Evolutionary conservation across 1,140 invertebrate genomes (phyloP).

Genomic region (Gryon sp.): DNA sequence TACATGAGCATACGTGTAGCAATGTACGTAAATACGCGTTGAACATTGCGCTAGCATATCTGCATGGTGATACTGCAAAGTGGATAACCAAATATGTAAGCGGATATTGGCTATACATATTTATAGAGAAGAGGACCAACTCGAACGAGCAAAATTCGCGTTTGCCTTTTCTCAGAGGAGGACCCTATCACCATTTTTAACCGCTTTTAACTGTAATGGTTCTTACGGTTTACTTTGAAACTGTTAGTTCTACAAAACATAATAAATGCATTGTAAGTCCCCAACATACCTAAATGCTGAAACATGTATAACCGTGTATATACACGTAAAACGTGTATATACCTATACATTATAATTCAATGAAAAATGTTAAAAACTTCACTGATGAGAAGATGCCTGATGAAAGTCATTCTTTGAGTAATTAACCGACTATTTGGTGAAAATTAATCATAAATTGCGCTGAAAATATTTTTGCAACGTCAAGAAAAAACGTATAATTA

Average conservation of each 20-base stretch:
- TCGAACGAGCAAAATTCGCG: constrained; percentile 28
- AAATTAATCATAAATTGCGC: constrained; percentile 37
- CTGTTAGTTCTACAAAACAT: constrained; percentile 49
- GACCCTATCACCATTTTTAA: constrained; percentile 61
- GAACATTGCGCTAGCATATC: constrained; percentile 56
- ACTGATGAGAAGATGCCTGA: background rate
- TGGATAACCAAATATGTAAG: constrained; percentile 71
- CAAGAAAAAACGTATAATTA: constrained; percentile 11
- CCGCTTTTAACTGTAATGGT: constrained; percentile 60
- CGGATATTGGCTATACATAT: constrained; percentile 77
- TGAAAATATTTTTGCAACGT: constrained; percentile 5
- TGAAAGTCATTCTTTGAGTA: constrained; percentile 27
- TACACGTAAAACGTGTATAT: constrained; percentile 43
- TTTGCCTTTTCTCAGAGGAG: constrained; percentile 59
- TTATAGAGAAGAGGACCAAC: constrained; percentile 70
- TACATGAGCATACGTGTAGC: constrained; percentile 48
- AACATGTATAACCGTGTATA: constrained; percentile 43
- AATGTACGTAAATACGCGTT: constrained; percentile 46
- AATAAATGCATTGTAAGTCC: constrained; percentile 48
- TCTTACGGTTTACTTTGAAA: constrained; percentile 60
- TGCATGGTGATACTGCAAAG: constrained; percentile 70
- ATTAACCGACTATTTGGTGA: constrained; percentile 31
- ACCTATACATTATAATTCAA: constrained; percentile 46
- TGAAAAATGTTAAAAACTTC: constrained; percentile 25
- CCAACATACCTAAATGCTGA: constrained; percentile 35